Evolutionary conservation across 2,888 invertebrate species (phyloP), one percentile per base, ranked within the genome.

Genomic region (Laspeyria flexula): DNA sequence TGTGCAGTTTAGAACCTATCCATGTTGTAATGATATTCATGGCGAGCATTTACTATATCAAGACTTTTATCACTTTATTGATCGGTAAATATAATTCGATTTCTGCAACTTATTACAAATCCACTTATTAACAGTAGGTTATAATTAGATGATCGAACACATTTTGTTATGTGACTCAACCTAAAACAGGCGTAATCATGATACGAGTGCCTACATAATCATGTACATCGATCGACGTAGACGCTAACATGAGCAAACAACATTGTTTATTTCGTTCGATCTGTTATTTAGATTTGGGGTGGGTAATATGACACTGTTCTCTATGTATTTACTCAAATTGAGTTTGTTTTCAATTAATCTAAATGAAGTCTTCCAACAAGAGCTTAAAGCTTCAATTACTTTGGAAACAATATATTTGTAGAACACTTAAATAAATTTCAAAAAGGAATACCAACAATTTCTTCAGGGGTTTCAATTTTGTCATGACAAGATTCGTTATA

Each of bases 131-230:
- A 5, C 4, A 67, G 55, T 30, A 41, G 18, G 47, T 13, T 30
- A 52, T 45, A 63, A 55, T 63, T 67, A 59, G 46, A 42, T 59
- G 34, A 50, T 49, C 59, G 58, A 67, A 63, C 50, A 67, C 50
- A 63, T 55, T 52, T 52, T 18, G 54, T 62, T 55, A 39, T 49
- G 43, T 64, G 59, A 65, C 37, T 66, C 58, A 18, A 53, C 60
- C 43, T 38, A 40, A 35, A 41, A 44, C 34, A 34, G 37, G 10
- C n/a, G 18, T 38, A 30, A 30, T 30, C 11, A 12, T 30, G 11
- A 30, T 33, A 9, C 33, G 13, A 33, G n/a, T 35, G 18, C 18
- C 11, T 35, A 34, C n/a, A 10, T 5, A 18, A n/a, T n/a, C 21
- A 21, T 21, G 5, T 21, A 5, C 0, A n/a, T n/a, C n/a, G n/a